Evolutionary conservation across 1,140 invertebrate genomes (phyloP).

Genomic region (Trigoniulus corallinus): DNA sequence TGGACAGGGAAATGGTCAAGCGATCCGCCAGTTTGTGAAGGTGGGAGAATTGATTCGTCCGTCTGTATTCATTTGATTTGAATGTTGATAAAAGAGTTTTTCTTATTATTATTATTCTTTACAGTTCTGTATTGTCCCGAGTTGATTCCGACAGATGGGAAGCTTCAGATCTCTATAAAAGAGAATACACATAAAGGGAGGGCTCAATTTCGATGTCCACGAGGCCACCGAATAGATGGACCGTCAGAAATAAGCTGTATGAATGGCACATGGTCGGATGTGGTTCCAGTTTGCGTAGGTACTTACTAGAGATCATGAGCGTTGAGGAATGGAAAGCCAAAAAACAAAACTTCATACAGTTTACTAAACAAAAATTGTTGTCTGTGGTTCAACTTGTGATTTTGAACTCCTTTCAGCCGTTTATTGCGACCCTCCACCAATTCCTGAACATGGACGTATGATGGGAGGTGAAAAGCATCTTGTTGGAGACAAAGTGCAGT

Average conservation of each 20-base stretch:
- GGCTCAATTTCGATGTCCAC: constrained; percentile 60
- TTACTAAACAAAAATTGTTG: constrained; percentile 6
- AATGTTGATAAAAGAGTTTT: constrained; percentile 36
- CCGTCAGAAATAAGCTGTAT: constrained; percentile 52
- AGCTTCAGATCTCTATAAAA: constrained; percentile 38
- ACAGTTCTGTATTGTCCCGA: constrained; percentile 47
- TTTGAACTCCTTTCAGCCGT: constrained; percentile 42
- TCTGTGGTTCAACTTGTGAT: no score
- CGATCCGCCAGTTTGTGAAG: constrained; percentile 18
- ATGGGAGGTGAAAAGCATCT: constrained; percentile 37
- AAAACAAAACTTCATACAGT: neutral
- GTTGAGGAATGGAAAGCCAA: constrained; percentile 8
- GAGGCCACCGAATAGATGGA: constrained; percentile 57
- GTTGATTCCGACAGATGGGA: constrained; percentile 31
- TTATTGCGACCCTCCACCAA: constrained; percentile 32
- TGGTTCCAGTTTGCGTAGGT: constrained; percentile 53
- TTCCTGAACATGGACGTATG: constrained; percentile 45
- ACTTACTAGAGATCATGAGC: no score
- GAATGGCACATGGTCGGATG: constrained; percentile 57
- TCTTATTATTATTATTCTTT: neutral
- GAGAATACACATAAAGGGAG: constrained; percentile 46
- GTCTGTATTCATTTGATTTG: neutral
- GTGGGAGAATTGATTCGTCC: constrained; percentile 13
- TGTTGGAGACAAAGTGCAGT: constrained; percentile 59
- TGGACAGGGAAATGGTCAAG: constrained; percentile 30